phyloP scores from a whole-genome alignment of 1,140 invertebrate species.

The Pinna nobilis region DNA sequence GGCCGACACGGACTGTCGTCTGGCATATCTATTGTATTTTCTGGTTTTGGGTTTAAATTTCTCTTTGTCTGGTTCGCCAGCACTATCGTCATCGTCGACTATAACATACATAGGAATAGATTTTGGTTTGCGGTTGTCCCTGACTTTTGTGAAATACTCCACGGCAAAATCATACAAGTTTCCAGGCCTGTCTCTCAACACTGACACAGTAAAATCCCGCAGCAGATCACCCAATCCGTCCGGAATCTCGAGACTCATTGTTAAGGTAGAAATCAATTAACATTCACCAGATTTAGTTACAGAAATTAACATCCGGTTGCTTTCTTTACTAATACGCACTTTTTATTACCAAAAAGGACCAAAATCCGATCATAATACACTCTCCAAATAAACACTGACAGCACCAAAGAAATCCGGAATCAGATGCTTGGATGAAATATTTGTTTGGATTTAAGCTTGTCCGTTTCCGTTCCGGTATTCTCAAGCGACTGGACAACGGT shows the following conservation, averaged over 20 bases:
- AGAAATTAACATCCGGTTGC: no score
- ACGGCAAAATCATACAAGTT: slow-evolving; percentile 94
- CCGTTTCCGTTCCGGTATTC: no score
- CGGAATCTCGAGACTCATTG: slow-evolving; percentile 79
- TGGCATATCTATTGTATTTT: slow-evolving; percentile 59
- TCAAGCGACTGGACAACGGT: no score
- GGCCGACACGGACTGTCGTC: slow-evolving; percentile 77
- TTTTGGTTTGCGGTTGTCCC: slow-evolving; percentile 62
- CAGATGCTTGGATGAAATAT: no score
- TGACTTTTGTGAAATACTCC: slow-evolving; percentile 88
- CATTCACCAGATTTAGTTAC: no score
- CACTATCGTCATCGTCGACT: slow-evolving; percentile 67
- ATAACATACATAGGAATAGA: slow-evolving; percentile 73
- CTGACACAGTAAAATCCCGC: slow-evolving; percentile 95
- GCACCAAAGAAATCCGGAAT: no score
- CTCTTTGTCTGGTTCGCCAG: slow-evolving; percentile 68
- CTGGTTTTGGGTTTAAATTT: slow-evolving; percentile 62
- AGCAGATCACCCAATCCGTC: slow-evolving; percentile 93
- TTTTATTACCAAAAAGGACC: no score
- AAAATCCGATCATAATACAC: no score
- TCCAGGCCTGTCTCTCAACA: slow-evolving; percentile 91
- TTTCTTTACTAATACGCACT: no score
- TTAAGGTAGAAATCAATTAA: no score
- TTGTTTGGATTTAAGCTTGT: no score
- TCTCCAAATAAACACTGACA: no score